Evolutionary conservation across 2,888 invertebrate species (phyloP), one percentile per base, ranked within the genome.

Genomic region (Xanthostigma xanthostigma): DNA sequence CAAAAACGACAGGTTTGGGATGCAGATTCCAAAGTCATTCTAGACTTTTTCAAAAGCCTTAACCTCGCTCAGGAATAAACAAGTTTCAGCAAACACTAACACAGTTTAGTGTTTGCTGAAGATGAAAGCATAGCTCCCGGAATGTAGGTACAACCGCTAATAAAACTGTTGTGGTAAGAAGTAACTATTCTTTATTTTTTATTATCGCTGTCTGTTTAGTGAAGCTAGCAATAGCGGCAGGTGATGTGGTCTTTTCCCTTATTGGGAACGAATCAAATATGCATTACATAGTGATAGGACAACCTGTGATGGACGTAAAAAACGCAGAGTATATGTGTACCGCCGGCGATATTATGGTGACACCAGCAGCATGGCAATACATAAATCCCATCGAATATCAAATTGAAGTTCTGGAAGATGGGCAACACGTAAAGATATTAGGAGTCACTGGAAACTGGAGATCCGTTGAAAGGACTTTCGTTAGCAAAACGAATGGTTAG

Each of bases 221-320:
- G 0, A 81, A 80, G 67, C 63, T 80, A 41, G 77, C 78, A 0
- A 75, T 81, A 54, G 71, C 79, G 5, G 76, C 76, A 8, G 80
- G 80, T 1, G 63, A 68, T 44, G 68, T 71, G 9, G 66, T 71
- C 42, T 80, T 79, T 57, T 73, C 77, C 0, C 66, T 78, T 8
- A 73, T 81, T 49, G 76, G 76, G 2, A 64, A 72, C 42, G 56
- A 62, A 17, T 63, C 60, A 3, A 68, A 67, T 49, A 71, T 75
- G 0, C 70, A 77, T 60, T 81, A 75, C 58, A 72, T 79, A 3
- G 68, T 78, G 35, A 71, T 76, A 6, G 81, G 81, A 0, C 71
- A 73, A 54, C 78, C 80, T 0, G 74, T 81, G 9, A 74, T 74
- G 70, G 79, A 80, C 51, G 68, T 71, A 0, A 75, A 75, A 60